phyloP scores from a whole-genome alignment of 2,888 invertebrate species.

The Oscheius sp. region DNA sequence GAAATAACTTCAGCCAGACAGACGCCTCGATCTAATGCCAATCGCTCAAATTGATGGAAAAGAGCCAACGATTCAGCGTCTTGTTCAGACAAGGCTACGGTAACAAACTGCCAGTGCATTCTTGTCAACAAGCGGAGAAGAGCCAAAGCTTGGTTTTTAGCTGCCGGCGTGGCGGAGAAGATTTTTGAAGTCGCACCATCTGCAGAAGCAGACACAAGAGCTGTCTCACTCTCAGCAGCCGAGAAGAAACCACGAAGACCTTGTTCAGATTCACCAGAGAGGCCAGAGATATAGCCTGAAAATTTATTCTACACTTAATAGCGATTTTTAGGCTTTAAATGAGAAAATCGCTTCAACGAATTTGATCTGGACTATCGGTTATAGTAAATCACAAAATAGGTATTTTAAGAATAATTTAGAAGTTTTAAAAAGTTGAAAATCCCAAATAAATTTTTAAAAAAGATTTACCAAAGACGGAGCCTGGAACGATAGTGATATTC shows the following conservation, averaged over 20 bases:
- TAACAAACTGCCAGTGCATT: conserved; percentile 65
- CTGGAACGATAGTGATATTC: conserved; percentile 65
- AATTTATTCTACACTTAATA: neutral
- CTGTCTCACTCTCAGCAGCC: conserved; percentile 54
- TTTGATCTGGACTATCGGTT: too few species aligned
- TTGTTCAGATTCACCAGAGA: conserved; percentile 49
- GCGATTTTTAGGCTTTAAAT: too few species aligned
- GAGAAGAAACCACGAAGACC: conserved; percentile 59
- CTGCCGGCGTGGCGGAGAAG: conserved; percentile 57
- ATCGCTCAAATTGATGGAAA: conserved; percentile 61
- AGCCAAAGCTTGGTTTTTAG: conserved; percentile 57
- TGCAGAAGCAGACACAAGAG: conserved; percentile 57
- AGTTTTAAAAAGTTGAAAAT: neutral
- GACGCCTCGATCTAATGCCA: conserved; percentile 57
- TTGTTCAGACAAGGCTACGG: conserved; percentile 57
- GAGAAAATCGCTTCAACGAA: too few species aligned
- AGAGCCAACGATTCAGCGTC: conserved; percentile 56
- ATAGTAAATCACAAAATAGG: too few species aligned
- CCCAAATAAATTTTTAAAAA: neutral
- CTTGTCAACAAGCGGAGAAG: conserved; percentile 56
- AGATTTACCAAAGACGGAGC: conserved; percentile 57
- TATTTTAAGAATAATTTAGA: too few species aligned
- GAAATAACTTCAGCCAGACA: conserved; percentile 63
- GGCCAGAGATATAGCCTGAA: conserved; percentile 47
- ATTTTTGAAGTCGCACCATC: conserved; percentile 41